Evolutionary conservation across 2,888 invertebrate species (phyloP).

Genomic region (Phortica okadai): DNA sequence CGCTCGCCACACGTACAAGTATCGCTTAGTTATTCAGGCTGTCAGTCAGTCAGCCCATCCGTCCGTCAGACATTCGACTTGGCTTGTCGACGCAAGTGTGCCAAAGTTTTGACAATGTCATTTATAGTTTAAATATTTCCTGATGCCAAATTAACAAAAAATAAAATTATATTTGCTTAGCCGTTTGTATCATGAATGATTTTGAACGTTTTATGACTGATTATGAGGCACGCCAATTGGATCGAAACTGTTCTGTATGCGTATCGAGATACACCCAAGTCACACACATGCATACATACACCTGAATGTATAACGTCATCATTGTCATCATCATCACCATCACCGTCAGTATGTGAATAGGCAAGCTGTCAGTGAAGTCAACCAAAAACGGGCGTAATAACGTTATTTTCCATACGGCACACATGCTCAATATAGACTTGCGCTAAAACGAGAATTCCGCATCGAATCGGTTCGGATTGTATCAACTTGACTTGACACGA

Average conservation of each 20-base stretch:
- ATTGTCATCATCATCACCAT: background rate
- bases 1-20: background rate
- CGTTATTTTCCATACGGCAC: background rate
- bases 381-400: background rate
- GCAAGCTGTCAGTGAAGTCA: background rate
- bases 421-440: background rate
- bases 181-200: background rate
- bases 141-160: slow-evolving; percentile 19
- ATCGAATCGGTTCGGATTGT: background rate
- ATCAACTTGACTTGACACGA: background rate
- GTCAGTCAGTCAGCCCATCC: too few species aligned
- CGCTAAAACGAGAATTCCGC: slow-evolving; percentile 8
- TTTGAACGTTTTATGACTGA: slow-evolving; percentile 8
- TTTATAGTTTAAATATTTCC: slow-evolving; percentile 4
- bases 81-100: slow-evolving; percentile 8
- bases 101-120: slow-evolving; percentile 3
- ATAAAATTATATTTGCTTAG: background rate
- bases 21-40: too few species aligned
- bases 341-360: background rate
- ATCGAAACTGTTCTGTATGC: background rate
- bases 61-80: background rate
- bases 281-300: background rate
- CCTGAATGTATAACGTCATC: background rate
- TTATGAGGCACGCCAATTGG: slow-evolving; percentile 4
- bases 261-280: background rate